Conservation (phyloP, 1,140 invertebrate genomes). For the Cecropterus lyciades region DNA sequence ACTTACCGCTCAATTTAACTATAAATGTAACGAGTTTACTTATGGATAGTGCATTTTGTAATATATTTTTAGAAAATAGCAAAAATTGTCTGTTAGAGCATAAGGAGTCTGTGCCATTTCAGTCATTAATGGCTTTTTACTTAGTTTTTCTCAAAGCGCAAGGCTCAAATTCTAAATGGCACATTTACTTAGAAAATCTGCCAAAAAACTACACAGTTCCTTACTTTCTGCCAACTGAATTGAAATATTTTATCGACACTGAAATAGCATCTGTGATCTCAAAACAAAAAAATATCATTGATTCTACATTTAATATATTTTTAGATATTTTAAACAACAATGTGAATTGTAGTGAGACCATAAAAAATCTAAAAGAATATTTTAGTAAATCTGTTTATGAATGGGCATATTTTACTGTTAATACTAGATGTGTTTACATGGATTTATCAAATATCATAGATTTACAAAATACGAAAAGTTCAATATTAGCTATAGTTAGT, state of each 20-base stretch:
- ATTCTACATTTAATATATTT: constrained; percentile 76
- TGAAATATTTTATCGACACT: constrained; percentile 64
- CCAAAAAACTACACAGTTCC: constrained; percentile 85
- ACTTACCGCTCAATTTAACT: constrained; percentile 85
- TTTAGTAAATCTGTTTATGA: constrained; percentile 77
- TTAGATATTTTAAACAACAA: constrained; percentile 62
- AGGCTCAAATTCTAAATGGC: constrained; percentile 76
- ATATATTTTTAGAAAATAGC: constrained; percentile 76
- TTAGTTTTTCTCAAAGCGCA: constrained; percentile 84
- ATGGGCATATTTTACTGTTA: constrained; percentile 90
- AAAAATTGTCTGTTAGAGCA: constrained; percentile 58
- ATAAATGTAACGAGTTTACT: constrained; percentile 84
- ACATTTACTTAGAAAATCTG: constrained; percentile 85
- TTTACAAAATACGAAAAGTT: constrained; percentile 56
- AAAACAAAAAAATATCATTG: constrained; percentile 66
- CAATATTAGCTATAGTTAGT: constrained; percentile 66
- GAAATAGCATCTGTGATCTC: constrained; percentile 67
- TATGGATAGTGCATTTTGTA: constrained; percentile 73
- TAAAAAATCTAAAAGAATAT: constrained; percentile 58
- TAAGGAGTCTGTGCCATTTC: constrained; percentile 70
- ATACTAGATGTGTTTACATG: constrained; percentile 89
- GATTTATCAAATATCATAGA: constrained; percentile 73
- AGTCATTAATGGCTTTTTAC: constrained; percentile 85
- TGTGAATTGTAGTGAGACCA: constrained; percentile 41
- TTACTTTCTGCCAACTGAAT: constrained; percentile 79